Evolutionary conservation across 2,113 vertebrate genomes (phyloP), one percentile per base, ranked within the genome.

Genomic region (Engystomops pustulosus): DNA sequence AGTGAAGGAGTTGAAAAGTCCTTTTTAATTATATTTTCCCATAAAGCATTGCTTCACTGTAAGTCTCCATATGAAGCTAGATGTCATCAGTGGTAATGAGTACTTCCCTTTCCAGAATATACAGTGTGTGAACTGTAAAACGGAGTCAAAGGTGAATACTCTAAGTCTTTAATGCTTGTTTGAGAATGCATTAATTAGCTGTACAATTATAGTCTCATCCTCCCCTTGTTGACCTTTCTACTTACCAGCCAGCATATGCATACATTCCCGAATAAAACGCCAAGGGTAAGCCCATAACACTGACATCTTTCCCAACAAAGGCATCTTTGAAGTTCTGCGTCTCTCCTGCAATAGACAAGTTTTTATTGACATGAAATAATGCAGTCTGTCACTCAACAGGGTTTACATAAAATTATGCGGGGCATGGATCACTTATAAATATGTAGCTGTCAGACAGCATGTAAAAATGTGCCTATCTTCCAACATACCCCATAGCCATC

Each of bases 241-340:
- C 97, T 94, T 94, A 99, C 98, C 98, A 99, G 81, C 98, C 98
- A 76, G 97, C 93, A 17, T 99, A 99, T 7, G 98, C 97, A 65
- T 99, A 99, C 97, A 99, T 99, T 91, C 97, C 98, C 38, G 97
- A 97, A 91, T 99, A 99, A 89, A 99, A 99, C 38, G 98, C 98
- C 86, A 99, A 89, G 0, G 97, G 98, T 81, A 99, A 90, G 58
- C 94, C 93, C 77, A 93, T 92, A 83, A 99, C 68, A 83, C 93
- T 90, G 12, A 96, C 86, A 36, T 93, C 91, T 72, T 88, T 93
- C 83, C 96, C 91, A 0, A 93, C 92, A 93, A 99, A 99, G 80
- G 95, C 94, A 77, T 98, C 95, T 90, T 95, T 93, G 92, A 99
- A 99, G 91, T 99, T 92, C 68, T 89, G 89, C 12, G 96, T 98